Evolutionary conservation across 2,113 vertebrate species (phyloP).

Genomic region (Bubo bubo): DNA sequence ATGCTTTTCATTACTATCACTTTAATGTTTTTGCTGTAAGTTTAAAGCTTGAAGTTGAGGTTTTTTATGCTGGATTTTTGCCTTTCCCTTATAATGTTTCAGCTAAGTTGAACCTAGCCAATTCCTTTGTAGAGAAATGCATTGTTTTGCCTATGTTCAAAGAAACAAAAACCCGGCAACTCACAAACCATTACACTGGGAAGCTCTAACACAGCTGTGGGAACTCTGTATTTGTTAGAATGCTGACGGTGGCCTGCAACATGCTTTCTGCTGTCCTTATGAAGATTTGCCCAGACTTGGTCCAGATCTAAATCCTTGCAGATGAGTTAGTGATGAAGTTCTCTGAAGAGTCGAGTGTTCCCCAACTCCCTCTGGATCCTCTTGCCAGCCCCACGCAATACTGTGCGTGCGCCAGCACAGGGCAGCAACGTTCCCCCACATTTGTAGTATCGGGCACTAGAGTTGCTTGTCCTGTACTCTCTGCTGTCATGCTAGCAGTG

Average conservation of each 20-base stretch:
- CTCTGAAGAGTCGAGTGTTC: neutral
- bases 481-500: neutral
- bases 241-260: neutral
- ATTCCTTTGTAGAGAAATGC: neutral
- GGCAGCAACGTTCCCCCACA: neutral
- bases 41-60: neutral
- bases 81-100: neutral
- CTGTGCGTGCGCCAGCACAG: neutral
- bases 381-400: neutral
- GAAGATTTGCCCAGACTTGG: neutral
- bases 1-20: neutral
- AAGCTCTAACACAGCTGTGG: neutral
- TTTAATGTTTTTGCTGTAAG: neutral
- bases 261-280: neutral
- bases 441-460: fast-evolving
- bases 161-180: neutral
- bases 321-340: neutral
- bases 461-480: neutral
- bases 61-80: neutral
- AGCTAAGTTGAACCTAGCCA: neutral
- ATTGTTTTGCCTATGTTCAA: neutral
- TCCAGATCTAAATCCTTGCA: neutral
- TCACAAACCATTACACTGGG: neutral
- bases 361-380: fast-evolving
- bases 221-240: neutral